Conservation (phyloP, 2,888 invertebrate species). For the Epiblema foenella region DNA sequence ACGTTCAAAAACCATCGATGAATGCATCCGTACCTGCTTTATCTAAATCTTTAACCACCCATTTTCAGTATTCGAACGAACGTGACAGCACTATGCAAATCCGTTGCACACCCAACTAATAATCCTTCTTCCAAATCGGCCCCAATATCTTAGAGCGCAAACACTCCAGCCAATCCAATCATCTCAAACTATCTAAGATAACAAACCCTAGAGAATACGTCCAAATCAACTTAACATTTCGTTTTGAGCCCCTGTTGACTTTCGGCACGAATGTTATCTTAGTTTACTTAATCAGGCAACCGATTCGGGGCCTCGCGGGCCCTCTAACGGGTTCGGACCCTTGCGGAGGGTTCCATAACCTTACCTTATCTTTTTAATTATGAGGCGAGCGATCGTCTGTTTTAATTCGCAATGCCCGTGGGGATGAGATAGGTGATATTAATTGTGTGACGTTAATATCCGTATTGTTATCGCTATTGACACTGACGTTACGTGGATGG, state of each 20-base stretch:
- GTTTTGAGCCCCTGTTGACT: constrained; percentile 81
- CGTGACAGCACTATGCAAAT: constrained; percentile 34
- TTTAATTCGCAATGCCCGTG: constrained; percentile 74
- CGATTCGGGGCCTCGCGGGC: constrained; percentile 75
- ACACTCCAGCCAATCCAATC: constrained; percentile 80
- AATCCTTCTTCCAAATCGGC: constrained; percentile 25
- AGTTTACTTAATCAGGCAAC: constrained; percentile 84
- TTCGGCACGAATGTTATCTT: constrained; percentile 82
- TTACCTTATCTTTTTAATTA: constrained; percentile 85
- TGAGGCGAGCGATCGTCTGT: constrained; percentile 79
- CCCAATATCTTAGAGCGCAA: constrained; percentile 47
- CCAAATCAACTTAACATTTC: constrained; percentile 81
- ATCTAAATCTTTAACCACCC: constrained; percentile 20
- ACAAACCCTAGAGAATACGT: constrained; percentile 78
- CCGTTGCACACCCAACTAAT: constrained; percentile 27
- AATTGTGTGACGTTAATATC: constrained; percentile 39
- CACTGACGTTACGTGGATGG: neutral
- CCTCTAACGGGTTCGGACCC: constrained; percentile 74
- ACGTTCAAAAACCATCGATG: neutral
- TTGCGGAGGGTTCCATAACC: constrained; percentile 74
- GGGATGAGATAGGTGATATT: constrained; percentile 56
- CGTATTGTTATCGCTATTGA: constrained; percentile 15
- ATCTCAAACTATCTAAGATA: constrained; percentile 79
- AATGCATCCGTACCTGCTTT: constrained; percentile 15
- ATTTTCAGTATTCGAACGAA: constrained; percentile 6